Conservation (phyloP, 2,888 invertebrate species). For the Tupiocoris notatus region DNA sequence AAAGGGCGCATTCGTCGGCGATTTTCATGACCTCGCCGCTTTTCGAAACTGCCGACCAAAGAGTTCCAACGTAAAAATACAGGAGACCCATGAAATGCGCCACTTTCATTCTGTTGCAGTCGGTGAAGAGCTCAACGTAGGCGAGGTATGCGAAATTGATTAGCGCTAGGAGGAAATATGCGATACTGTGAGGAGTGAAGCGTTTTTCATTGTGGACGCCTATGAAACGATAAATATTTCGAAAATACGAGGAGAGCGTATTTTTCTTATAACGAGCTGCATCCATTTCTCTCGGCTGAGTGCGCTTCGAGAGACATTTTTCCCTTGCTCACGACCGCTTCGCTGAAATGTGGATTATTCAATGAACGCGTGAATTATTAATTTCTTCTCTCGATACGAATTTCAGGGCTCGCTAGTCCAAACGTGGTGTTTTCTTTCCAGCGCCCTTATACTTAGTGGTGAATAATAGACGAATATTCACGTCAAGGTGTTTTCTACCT, state of each 20-base stretch:
- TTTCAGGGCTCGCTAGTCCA: too few relatives aligned
- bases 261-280: too few relatives aligned
- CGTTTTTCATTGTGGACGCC: slow-evolving; percentile 1
- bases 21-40: not conserved
- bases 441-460: too few relatives aligned
- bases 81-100: slow-evolving; percentile 16
- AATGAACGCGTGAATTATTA: too few relatives aligned
- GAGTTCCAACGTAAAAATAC: slow-evolving; percentile 17
- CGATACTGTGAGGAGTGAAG: slow-evolving; percentile 8
- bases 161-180: not conserved
- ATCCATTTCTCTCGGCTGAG: too few relatives aligned
- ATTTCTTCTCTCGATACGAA: too few relatives aligned
- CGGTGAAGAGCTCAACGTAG: slow-evolving; percentile 11
- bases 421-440: too few relatives aligned
- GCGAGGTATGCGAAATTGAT: slow-evolving; percentile 6
- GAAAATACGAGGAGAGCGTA: not conserved
- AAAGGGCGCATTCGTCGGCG: not conserved
- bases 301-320: too few relatives aligned
- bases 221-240: not conserved
- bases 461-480: too few relatives aligned
- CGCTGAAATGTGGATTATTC: too few relatives aligned
- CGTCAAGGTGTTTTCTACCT: too few relatives aligned
- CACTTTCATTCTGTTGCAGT: slow-evolving; percentile 25
- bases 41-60: slow-evolving; percentile 18
- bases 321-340: too few relatives aligned